Conservation (phyloP, 1,140 invertebrate genomes). For the Drosophila pallidifrons region DNA sequence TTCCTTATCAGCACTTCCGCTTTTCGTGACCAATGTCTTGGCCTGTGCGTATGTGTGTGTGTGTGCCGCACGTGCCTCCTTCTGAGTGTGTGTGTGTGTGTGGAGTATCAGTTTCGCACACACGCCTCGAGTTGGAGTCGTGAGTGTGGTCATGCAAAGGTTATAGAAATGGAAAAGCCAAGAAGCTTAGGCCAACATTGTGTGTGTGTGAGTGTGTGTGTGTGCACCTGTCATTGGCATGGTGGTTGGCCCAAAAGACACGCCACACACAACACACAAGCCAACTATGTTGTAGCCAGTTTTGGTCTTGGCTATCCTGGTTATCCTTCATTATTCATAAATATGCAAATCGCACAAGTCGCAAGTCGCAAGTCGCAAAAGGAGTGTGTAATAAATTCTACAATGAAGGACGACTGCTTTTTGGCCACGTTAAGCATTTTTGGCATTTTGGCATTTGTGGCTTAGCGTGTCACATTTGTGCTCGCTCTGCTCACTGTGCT, state of each 20-base stretch:
- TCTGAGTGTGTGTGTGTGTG: constrained; percentile 26
- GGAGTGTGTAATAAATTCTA: constrained; percentile 67
- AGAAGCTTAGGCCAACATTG: constrained; percentile 39
- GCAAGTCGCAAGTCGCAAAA: not conserved
- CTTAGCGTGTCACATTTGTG: not conserved
- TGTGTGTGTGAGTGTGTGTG: constrained; percentile 29
- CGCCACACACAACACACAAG: constrained; percentile 17
- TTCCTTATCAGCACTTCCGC: constrained; percentile 84
- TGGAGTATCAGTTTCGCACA: constrained; percentile 75
- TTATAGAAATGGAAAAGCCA: constrained; percentile 79
- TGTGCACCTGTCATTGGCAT: constrained; percentile 33
- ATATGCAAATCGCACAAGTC: constrained; percentile 69
- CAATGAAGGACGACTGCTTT: constrained; percentile 18
- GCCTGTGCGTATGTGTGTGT: constrained; percentile 30
- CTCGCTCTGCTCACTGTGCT: not conserved
- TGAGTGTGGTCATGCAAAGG: constrained; percentile 69
- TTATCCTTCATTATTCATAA: constrained; percentile 82
- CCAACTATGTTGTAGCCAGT: constrained; percentile 35
- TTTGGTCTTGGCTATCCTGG: constrained; percentile 41
- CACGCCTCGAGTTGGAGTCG: constrained; percentile 27
- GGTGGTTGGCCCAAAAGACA: constrained; percentile 35
- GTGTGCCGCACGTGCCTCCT: constrained; percentile 24
- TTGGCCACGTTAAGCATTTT: constrained; percentile 18
- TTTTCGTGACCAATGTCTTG: constrained; percentile 84
- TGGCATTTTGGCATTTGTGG: constrained; percentile 4